Conservation (phyloP, 1,140 invertebrate species). For the Mizuhopecten yessoensis region DNA sequence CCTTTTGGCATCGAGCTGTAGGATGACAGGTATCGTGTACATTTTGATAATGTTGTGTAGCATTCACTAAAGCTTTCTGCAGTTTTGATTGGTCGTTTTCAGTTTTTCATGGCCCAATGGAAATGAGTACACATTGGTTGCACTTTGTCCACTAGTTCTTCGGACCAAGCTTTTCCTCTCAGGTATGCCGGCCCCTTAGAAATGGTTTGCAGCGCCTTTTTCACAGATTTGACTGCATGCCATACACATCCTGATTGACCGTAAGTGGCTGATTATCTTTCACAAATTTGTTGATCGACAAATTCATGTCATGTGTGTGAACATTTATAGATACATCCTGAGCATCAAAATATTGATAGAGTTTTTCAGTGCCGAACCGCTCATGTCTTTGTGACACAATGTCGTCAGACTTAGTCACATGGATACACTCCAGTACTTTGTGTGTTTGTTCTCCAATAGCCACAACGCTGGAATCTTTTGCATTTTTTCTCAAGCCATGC, state of each 20-base stretch:
- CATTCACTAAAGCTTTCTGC: no score
- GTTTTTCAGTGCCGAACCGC: constrained; percentile 32
- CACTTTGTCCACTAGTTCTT: no score
- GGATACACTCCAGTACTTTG: constrained; percentile 47
- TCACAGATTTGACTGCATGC: constrained; percentile 48
- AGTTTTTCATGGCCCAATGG: no score
- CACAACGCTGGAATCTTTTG: constrained; percentile 42
- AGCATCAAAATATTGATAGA: not conserved
- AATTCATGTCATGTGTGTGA: constrained; percentile 44
- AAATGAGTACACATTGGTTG: no score
- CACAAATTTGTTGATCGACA: constrained; percentile 47
- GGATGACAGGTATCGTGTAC: no score
- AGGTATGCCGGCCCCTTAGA: not conserved
- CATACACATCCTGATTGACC: constrained; percentile 49
- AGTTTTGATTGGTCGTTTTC: no score
- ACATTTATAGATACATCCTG: constrained; percentile 42
- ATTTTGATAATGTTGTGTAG: no score
- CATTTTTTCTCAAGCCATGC: constrained; percentile 45
- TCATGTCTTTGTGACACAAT: constrained; percentile 42
- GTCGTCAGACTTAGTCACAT: constrained; percentile 45
- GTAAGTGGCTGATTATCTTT: not conserved
- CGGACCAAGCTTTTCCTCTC: constrained; percentile 27
- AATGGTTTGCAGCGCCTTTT: constrained; percentile 27
- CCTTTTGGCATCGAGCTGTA: no score
- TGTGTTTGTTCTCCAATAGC: constrained; percentile 45